Base-by-base conservation (phyloP, 2,113 vertebrate genomes). In the Sander vitreus region DNA sequence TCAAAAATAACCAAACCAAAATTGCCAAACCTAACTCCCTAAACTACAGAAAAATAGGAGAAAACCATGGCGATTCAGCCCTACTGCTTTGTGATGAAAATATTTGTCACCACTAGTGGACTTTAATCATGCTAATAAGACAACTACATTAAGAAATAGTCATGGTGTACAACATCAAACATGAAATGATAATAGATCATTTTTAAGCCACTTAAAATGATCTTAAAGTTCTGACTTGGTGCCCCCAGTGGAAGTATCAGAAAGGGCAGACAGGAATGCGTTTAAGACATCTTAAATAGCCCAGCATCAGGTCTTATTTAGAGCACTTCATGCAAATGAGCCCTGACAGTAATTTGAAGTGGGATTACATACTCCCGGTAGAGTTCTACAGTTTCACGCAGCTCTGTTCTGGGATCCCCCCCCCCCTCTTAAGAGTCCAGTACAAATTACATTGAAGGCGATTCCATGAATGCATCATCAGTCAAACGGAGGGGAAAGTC, bases 361-460 rank as follows among this genome's bases (percentile, higher is more conserved):
- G 19, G 71, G 72, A 83, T 74, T 80, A 4, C 51, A 43, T 45
- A 47, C 21, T 27, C 67, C 33, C 51, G 3, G 5, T 14, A 68
- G 73, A 59, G 62, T 14, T 78, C 75, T 83, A 47, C 57, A 58
- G 81, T 84, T 87, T 87, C 80, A 63, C 47, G 51, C 76, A 72
- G 43, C 67, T 55, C 59, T 83, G 27, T 16, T 66, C 45, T 51
- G 62, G 67, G 54, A 62, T 73, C n/a, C 43, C 16, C 27, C 36
- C 39, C 16, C n/a, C 25, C 30, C 30, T 66, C 60, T 53, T 11
- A 21, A 64, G 23, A 59, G 25, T 68, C 43, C 57, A 47, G 67
- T 63, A 47, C 30, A 60, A 67, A 66, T 69, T 60, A 68, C 66
- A 45, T 25, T 67, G 66, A 71, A 76, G 50, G 19, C 14, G 0